These are phyloP conservation scores for Stenurella melanura DNA, from an alignment of 2,888 invertebrate genomes.

Conservation along the genomic window DNA sequence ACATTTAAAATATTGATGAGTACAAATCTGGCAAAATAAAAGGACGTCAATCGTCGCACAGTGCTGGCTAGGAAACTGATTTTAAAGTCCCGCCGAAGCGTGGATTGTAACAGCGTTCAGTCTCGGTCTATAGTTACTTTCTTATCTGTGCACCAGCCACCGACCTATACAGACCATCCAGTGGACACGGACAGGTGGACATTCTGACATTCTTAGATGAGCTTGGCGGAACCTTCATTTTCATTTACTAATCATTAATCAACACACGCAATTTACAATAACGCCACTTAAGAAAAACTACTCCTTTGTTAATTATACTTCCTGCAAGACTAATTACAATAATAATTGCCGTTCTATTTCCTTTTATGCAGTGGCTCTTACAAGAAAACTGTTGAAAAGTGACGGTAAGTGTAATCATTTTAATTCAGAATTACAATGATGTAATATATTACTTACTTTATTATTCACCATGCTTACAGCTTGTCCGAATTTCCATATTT, in stretches of 20 bases:
- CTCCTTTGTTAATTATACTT: conserved; percentile 51
- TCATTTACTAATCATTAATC: conserved; percentile 61
- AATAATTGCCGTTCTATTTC: conserved; percentile 51
- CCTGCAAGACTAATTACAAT: conserved; percentile 49
- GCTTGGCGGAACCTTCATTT: conserved; percentile 57
- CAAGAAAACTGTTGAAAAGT: conserved; percentile 47
- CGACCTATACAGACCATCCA: conserved; percentile 62
- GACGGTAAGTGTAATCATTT: conserved; percentile 47
- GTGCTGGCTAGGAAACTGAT: conserved; percentile 48
- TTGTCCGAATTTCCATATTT: conserved; percentile 8
- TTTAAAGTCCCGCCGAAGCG: conserved; percentile 70
- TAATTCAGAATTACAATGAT: conserved; percentile 33
- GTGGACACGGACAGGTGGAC: conserved; percentile 65
- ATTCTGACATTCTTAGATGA: conserved; percentile 61
- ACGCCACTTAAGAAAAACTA: conserved; percentile 54
- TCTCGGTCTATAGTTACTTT: conserved; percentile 69
- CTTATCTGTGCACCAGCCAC: conserved; percentile 63
- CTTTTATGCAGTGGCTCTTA: conserved; percentile 42
- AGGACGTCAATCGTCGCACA: conserved; percentile 39
- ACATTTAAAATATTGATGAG: not conserved
- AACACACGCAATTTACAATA: conserved; percentile 60
- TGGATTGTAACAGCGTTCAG: conserved; percentile 69
- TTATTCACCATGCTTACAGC: conserved; percentile 22
- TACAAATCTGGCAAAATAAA: conserved; percentile 24
- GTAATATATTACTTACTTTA: conserved; percentile 19